Evolutionary conservation across 1,140 invertebrate genomes (phyloP).

Genomic region (Drosophila orosa): DNA sequence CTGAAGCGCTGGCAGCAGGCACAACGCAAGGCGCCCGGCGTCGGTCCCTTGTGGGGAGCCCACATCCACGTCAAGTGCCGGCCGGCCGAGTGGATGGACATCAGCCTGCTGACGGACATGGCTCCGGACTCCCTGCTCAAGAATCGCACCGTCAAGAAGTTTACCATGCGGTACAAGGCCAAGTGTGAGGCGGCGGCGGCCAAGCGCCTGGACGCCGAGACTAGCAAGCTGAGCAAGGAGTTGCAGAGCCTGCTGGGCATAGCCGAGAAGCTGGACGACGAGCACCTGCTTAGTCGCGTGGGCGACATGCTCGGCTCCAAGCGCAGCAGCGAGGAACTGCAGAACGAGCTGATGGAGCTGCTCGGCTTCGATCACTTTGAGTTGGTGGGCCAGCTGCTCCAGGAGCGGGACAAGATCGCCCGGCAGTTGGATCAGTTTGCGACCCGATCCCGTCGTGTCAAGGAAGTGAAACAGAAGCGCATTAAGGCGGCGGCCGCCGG

Average conservation of each 20-base stretch:
- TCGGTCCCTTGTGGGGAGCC: slow-evolving; percentile 61
- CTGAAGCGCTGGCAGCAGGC: slow-evolving; percentile 67
- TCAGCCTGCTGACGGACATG: slow-evolving; percentile 61
- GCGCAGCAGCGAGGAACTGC: slow-evolving; percentile 89
- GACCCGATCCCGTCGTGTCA: slow-evolving; percentile 71
- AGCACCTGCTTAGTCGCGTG: slow-evolving; percentile 87
- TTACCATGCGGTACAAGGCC: slow-evolving; percentile 81
- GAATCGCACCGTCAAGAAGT: slow-evolving; percentile 61
- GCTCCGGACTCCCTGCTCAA: slow-evolving; percentile 58
- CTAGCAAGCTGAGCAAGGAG: slow-evolving; percentile 79
- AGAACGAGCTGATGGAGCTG: slow-evolving; percentile 95
- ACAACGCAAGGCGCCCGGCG: slow-evolving; percentile 16
- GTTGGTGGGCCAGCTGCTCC: slow-evolving; percentile 91
- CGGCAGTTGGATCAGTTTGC: slow-evolving; percentile 84
- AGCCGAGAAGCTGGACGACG: slow-evolving; percentile 85
- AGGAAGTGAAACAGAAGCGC: slow-evolving; percentile 57
- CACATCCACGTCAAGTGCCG: slow-evolving; percentile 53
- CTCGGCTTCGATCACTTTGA: slow-evolving; percentile 94
- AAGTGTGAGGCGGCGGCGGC: slow-evolving; percentile 74
- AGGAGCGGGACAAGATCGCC: slow-evolving; percentile 88
- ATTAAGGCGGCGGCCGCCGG: slow-evolving; percentile 18
- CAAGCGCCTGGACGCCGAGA: slow-evolving; percentile 16
- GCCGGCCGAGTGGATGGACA: slow-evolving; percentile 36
- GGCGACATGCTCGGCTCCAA: slow-evolving; percentile 87
- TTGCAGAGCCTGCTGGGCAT: slow-evolving; percentile 72